Percentiles rank a stretch among this genome's conserved stretches.
These are phyloP conservation scores for Acrocephalus kingi DNA, from an alignment of 2,113 vertebrate species.

Conservation along the genomic window DNA sequence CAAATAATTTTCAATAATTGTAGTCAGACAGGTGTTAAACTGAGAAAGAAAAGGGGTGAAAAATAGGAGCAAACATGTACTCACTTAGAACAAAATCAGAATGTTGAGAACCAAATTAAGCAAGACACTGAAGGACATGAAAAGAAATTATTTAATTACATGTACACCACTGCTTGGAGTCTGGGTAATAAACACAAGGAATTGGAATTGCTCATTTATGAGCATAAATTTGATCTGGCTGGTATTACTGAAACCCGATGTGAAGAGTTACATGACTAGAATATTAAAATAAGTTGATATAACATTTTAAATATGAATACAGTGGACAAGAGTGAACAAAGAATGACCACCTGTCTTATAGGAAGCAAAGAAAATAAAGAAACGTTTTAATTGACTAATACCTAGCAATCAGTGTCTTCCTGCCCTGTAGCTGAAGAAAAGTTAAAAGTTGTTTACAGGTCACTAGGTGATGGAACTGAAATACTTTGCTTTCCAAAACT, in stretches of 20 bases:
- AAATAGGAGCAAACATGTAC: not conserved
- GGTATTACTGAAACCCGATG: not conserved
- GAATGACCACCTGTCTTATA: not conserved
- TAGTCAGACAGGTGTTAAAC: not conserved
- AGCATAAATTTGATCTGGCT: slow-evolving; percentile 29
- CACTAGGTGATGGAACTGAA: not conserved
- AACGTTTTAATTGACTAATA: not conserved
- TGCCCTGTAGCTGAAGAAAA: not conserved
- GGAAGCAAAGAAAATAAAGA: no score
- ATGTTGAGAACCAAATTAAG: slow-evolving; percentile 29
- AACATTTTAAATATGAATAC: not conserved
- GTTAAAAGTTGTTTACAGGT: not conserved
- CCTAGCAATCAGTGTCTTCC: not conserved
- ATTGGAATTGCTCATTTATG: slow-evolving; percentile 25
- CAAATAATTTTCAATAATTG: not conserved
- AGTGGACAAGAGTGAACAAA: not conserved
- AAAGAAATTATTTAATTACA: slow-evolving; percentile 38
- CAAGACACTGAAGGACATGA: slow-evolving; percentile 25
- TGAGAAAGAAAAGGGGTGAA: not conserved
- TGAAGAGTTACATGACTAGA: not conserved
- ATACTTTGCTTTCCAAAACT: not conserved
- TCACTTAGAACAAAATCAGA: not conserved
- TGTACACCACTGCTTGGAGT: not conserved
- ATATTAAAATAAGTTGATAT: not conserved
- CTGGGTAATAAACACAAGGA: slow-evolving; percentile 37